These are phyloP conservation scores for Acromyrmex charruanus DNA, from an alignment of 1,140 invertebrate species.

Conservation along the genomic window DNA sequence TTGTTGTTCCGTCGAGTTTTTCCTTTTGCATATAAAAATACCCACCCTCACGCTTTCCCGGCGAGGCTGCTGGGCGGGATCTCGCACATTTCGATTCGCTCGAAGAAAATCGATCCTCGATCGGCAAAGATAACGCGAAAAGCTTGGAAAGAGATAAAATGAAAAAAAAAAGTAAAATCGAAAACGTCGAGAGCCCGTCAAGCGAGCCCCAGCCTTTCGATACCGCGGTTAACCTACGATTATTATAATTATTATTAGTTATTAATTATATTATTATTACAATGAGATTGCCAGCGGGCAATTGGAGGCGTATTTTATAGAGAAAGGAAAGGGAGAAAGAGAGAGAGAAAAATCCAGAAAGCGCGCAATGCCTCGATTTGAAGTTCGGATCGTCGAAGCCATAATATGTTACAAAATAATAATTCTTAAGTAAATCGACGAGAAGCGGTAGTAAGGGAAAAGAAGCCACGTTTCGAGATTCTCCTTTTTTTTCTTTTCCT, in stretches of 20 bases:
- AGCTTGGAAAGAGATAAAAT: not conserved
- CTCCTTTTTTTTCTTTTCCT: conserved; percentile 74
- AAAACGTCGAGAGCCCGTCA: conserved; percentile 52
- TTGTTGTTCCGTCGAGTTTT: conserved; percentile 79
- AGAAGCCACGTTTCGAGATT: conserved; percentile 81
- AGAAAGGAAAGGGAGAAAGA: conserved; percentile 65
- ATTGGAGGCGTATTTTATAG: conserved; percentile 85
- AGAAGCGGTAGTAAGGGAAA: conserved; percentile 66
- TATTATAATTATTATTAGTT: conserved; percentile 67
- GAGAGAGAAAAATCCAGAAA: conserved; percentile 56
- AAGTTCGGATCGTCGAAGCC: conserved; percentile 73
- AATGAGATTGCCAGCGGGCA: conserved; percentile 76
- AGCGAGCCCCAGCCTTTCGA: conserved; percentile 69
- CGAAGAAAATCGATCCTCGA: conserved; percentile 4
- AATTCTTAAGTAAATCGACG: conserved; percentile 65
- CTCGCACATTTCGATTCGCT: not conserved
- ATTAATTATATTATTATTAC: conserved; percentile 72
- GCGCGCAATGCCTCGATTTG: conserved; percentile 55
- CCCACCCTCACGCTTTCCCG: conserved; percentile 66
- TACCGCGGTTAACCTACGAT: conserved; percentile 76
- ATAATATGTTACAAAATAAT: conserved; percentile 62
- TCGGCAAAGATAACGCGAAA: not conserved
- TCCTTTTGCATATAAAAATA: conserved; percentile 61
- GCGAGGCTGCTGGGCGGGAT: conserved; percentile 46
- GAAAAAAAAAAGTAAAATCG: not conserved